Base-by-base conservation (phyloP, 2,888 invertebrate genomes). In the Azorinus chamasolen region DNA sequence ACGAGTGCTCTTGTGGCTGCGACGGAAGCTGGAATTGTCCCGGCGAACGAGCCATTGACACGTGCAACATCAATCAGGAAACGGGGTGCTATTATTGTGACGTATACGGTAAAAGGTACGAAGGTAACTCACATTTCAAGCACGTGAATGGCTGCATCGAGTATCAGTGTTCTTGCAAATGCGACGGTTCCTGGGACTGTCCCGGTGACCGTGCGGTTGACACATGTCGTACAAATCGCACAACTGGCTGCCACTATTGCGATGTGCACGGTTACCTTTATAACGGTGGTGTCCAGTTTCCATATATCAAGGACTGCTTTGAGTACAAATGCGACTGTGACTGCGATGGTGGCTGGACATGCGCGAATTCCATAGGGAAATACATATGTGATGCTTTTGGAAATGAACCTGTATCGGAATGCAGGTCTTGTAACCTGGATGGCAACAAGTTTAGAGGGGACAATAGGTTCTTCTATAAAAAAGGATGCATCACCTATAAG, bases 1-100 rank as follows among this genome's bases (percentile, higher is more conserved):
- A 87, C 41, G 54, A 80, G 18, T 90, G 90, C 59, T 57, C 58
- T n/a, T 90, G 89, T 65, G 83, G 85, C 39, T 90, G 90, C 76
- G 86, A 88, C 50, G 90, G 90, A 10, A 76, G 85, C 25, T 89
- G 89, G 89, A 70, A 87, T 25, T 90, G 90, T 62, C 85, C 85
- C 5, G 75, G 83, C 0, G 73, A 85, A 27, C 66, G 76, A 25
- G 83, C 83, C 57, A 75, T 45, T 14, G 83, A 89, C 58, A 66
- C 81, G 6, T 90, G 90, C 57, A 75, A 74, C 27, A 46, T 66
- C 20, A 76, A 82, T 20, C 50, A 48, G n/a, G 70, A 69, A 1
- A 53, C 88, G 88, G 1, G 85, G 81, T 18, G 81, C 48, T 54
- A 66, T 20, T 74, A 55, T 32, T 89, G 89, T 71, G 59, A 72